Conservation (phyloP, 2,888 invertebrate genomes). For the Ypsolopha scabrella region DNA sequence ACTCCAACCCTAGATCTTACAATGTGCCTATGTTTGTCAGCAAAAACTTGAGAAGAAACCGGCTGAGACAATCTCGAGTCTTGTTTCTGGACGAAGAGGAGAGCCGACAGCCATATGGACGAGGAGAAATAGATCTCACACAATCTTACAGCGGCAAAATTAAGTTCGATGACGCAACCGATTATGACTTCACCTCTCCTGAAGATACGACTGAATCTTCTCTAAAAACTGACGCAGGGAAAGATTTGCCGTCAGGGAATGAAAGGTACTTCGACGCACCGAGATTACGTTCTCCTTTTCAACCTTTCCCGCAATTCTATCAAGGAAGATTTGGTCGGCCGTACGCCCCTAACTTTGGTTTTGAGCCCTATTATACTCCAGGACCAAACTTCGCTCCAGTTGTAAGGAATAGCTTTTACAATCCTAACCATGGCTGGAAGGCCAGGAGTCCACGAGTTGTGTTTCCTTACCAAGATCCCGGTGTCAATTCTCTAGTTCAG, state of each 20-base stretch:
- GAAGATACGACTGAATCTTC: constrained; percentile 22
- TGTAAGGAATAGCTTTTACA: constrained; percentile 40
- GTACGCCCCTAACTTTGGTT: constrained; percentile 47
- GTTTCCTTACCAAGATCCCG: constrained; percentile 55
- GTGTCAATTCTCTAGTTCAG: constrained; percentile 38
- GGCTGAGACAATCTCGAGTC: constrained; percentile 34
- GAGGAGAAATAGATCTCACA: constrained; percentile 56
- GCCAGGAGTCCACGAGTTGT: constrained; percentile 60
- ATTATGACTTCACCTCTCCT: constrained; percentile 56
- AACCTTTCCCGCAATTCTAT: constrained; percentile 31
- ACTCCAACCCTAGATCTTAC: constrained; percentile 36
- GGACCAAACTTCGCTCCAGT: constrained; percentile 29
- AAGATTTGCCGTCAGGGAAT: constrained; percentile 35
- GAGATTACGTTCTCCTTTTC: constrained; percentile 26
- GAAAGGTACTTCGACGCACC: constrained; percentile 53
- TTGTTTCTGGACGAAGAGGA: constrained; percentile 54
- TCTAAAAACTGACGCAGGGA: constrained; percentile 15
- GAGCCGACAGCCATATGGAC: constrained; percentile 37
- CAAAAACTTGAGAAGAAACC: constrained; percentile 33
- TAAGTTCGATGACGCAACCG: constrained; percentile 59
- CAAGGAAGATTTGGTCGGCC: constrained; percentile 45
- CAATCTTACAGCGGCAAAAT: constrained; percentile 38
- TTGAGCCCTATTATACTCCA: constrained; percentile 34
- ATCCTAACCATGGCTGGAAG: constrained; percentile 43
- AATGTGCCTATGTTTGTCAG: constrained; percentile 52